These are phyloP conservation scores for Polydrusus tereticollis DNA, from an alignment of 2,888 invertebrate species.

Conservation along the genomic window DNA sequence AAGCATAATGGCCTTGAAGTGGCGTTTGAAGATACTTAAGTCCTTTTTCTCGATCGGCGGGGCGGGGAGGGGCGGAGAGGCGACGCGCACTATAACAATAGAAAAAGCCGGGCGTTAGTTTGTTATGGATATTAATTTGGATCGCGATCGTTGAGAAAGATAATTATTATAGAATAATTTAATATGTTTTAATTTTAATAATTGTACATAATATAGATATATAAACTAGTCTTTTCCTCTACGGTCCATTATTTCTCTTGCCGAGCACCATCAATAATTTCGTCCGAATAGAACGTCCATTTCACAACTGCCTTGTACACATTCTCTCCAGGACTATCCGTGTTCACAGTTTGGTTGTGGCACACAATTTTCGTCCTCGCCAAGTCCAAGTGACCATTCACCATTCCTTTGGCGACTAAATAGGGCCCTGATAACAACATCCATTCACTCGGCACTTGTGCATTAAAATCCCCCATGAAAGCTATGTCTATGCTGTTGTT, in stretches of 20 bases:
- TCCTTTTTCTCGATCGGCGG: neutral
- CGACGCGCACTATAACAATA: constrained; percentile 22
- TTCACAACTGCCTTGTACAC: constrained; percentile 66
- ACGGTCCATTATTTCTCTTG: too few relatives aligned
- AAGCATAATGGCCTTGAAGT: constrained; percentile 2
- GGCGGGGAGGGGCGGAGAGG: neutral
- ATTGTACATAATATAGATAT: too few relatives aligned
- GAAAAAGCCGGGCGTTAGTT: constrained; percentile 15
- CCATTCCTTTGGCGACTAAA: constrained; percentile 10
- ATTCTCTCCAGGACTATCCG: constrained; percentile 69
- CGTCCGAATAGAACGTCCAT: constrained; percentile 64
- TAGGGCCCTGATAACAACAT: too few relatives aligned
- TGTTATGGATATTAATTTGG: too few relatives aligned
- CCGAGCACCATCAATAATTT: too few relatives aligned
- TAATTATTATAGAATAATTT: too few relatives aligned
- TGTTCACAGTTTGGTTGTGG: constrained; percentile 68
- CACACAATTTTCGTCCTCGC: constrained; percentile 67
- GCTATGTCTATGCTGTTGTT: constrained; percentile 47
- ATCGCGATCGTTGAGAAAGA: too few relatives aligned
- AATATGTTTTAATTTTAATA: too few relatives aligned
- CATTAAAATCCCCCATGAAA: constrained; percentile 49
- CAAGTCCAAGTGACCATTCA: constrained; percentile 3
- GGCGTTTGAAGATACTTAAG: neutral
- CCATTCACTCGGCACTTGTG: constrained; percentile 7
- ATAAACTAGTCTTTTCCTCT: too few relatives aligned